phyloP scores from a whole-genome alignment of 2,113 vertebrate species.

The Alethe diademata region DNA sequence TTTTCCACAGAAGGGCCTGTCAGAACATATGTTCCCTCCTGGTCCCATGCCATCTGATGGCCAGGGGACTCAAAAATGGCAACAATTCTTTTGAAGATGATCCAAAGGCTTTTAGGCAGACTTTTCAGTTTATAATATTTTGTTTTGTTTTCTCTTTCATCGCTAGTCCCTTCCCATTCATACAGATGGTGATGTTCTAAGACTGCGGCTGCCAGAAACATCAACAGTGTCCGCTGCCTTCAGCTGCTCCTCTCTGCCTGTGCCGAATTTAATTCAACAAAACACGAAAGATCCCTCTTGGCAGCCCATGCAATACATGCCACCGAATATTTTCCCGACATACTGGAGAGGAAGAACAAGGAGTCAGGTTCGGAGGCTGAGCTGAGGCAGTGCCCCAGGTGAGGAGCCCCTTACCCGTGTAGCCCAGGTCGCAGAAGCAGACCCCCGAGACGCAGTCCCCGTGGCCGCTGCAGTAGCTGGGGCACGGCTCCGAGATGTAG shows the following conservation, averaged over 20 bases:
- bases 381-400: neutral
- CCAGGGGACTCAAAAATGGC: slow-evolving; percentile 2
- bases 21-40: slow-evolving; percentile 50
- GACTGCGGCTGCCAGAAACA: neutral
- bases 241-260: slow-evolving; percentile 18
- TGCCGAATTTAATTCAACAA: neutral
- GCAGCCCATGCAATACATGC: neutral
- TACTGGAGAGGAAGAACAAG: neutral
- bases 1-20: slow-evolving; percentile 27
- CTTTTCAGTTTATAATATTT: slow-evolving; percentile 45
- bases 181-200: slow-evolving; percentile 26
- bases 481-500: slow-evolving; percentile 95
- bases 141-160: slow-evolving; percentile 54
- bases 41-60: slow-evolving; percentile 41
- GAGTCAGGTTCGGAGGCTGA: neutral
- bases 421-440: slow-evolving; percentile 97
- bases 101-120: slow-evolving; percentile 52
- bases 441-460: slow-evolving; percentile 96
- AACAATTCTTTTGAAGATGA: slow-evolving; percentile 46
- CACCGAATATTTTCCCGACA: neutral
- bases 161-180: slow-evolving; percentile 9
- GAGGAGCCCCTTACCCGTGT: slow-evolving; percentile 79
- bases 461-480: slow-evolving; percentile 91
- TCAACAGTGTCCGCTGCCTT: neutral
- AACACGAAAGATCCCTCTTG: slow-evolving; percentile 1